Percentiles rank a stretch among this genome's conserved stretches.
phyloP scores from a whole-genome alignment of 2,888 invertebrate species.

The Bombylius discolor region DNA sequence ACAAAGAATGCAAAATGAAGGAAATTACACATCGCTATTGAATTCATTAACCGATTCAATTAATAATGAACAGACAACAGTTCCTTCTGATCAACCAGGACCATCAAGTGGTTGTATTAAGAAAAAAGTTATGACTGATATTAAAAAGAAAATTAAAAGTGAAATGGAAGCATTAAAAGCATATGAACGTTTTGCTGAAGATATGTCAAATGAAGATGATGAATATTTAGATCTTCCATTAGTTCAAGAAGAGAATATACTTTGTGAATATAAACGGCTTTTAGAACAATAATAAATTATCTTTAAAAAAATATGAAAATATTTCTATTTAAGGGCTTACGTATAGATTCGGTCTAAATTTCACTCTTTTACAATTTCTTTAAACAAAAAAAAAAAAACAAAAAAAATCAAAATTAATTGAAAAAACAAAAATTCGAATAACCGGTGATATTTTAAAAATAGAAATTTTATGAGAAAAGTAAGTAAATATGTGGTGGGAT shows the following conservation, averaged over 20 bases:
- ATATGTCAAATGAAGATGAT: slow-evolving; percentile 46
- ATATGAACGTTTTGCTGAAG: slow-evolving; percentile 45
- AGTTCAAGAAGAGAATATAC: slow-evolving; percentile 53
- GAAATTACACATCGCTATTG: slow-evolving; percentile 13
- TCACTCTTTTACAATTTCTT: too few species aligned
- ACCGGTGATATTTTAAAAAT: too few species aligned
- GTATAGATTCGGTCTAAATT: too few species aligned
- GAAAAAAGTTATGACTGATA: slow-evolving; percentile 6
- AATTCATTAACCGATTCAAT: neutral
- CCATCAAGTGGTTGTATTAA: slow-evolving; percentile 18
- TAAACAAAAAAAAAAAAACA: too few species aligned
- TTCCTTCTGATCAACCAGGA: slow-evolving; percentile 1
- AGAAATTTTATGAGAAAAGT: too few species aligned
- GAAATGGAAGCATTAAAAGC: slow-evolving; percentile 36
- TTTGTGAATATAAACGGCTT: slow-evolving; percentile 46
- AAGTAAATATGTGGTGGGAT: too few species aligned
- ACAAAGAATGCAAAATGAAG: slow-evolving; percentile 27
- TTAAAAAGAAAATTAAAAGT: slow-evolving; percentile 21
- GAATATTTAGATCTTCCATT: slow-evolving; percentile 62
- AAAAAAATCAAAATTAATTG: too few species aligned
- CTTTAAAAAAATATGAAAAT: too few species aligned
- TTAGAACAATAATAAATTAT: neutral
- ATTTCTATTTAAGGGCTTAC: too few species aligned
- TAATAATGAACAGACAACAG: neutral
- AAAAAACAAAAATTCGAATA: too few species aligned